A percentile compares a stretch with the other conserved stretches of the same genome.
These are phyloP conservation scores for Spodoptera picta DNA, from an alignment of 2,888 invertebrate species.

Conservation along the genomic window DNA sequence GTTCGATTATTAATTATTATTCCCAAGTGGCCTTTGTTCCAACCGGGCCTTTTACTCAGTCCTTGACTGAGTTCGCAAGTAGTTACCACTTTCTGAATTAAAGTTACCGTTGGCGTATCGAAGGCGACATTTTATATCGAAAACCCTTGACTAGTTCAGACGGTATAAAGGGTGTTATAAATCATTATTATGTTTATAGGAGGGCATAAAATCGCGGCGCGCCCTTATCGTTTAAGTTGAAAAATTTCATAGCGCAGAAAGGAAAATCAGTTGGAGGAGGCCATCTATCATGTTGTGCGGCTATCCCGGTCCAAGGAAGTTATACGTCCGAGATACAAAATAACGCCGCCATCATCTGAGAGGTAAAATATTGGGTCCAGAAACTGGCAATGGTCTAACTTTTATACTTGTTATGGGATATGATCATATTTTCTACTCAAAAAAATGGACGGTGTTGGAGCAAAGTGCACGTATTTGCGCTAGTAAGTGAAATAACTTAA, in stretches of 20 bases:
- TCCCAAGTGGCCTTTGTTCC: slow-evolving; percentile 72
- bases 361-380: slow-evolving; percentile 65
- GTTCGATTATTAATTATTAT: slow-evolving; percentile 80
- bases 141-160: slow-evolving; percentile 63
- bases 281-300: slow-evolving; percentile 78
- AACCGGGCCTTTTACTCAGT: slow-evolving; percentile 67
- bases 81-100: slow-evolving; percentile 64
- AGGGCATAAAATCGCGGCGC: slow-evolving; percentile 70
- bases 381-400: slow-evolving; percentile 40
- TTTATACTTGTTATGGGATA: slow-evolving; percentile 12
- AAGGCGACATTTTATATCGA: slow-evolving; percentile 63
- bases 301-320: slow-evolving; percentile 73
- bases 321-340: slow-evolving; percentile 76
- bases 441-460: not conserved
- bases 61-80: slow-evolving; percentile 65
- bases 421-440: slow-evolving; percentile 1
- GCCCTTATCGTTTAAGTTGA: slow-evolving; percentile 82
- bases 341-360: slow-evolving; percentile 68
- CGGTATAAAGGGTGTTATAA: slow-evolving; percentile 70
- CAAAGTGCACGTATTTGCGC: too few species aligned
- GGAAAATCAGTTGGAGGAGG: slow-evolving; percentile 75
- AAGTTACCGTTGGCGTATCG: slow-evolving; percentile 59
- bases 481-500: too few species aligned
- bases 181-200: slow-evolving; percentile 76
- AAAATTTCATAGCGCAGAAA: slow-evolving; percentile 79